These are phyloP conservation scores for Trissolcus brochymenae DNA, from an alignment of 2,888 invertebrate species.

Conservation along the genomic window DNA sequence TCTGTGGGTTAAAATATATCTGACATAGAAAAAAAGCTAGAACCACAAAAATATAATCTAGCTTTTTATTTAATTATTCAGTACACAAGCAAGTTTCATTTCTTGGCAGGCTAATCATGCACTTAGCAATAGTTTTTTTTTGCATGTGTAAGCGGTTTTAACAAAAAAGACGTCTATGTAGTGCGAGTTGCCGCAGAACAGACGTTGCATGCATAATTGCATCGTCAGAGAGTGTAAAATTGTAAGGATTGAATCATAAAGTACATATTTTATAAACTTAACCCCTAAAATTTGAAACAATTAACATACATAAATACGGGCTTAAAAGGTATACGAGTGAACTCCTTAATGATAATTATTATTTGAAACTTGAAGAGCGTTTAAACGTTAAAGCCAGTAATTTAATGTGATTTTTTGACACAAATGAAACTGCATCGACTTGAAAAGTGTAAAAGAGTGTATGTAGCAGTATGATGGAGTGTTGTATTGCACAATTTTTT, in stretches of 20 bases:
- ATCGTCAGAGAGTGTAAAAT: constrained; percentile 52
- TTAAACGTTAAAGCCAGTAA: constrained; percentile 31
- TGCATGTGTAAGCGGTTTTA: constrained; percentile 46
- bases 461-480: not conserved
- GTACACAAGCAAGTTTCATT: constrained; percentile 23
- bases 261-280: constrained; percentile 49
- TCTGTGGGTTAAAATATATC: no score
- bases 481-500: constrained; percentile 8
- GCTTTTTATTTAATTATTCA: not conserved
- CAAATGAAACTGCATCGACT: constrained; percentile 25
- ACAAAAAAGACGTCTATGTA: constrained; percentile 43
- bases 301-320: constrained; percentile 56
- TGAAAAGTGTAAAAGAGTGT: constrained; percentile 10
- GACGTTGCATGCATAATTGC: constrained; percentile 56
- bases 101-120: constrained; percentile 51
- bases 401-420: constrained; percentile 47
- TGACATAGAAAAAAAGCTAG: no score
- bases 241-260: constrained; percentile 55
- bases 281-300: constrained; percentile 52
- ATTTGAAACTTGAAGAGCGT: constrained; percentile 23
- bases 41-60: no score
- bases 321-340: constrained; percentile 24
- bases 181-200: constrained; percentile 42
- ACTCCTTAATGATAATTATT: constrained; percentile 47
- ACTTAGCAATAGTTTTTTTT: constrained; percentile 42